Base-by-base conservation (phyloP, 1,140 invertebrate species). In the Octopus sinensis region DNA sequence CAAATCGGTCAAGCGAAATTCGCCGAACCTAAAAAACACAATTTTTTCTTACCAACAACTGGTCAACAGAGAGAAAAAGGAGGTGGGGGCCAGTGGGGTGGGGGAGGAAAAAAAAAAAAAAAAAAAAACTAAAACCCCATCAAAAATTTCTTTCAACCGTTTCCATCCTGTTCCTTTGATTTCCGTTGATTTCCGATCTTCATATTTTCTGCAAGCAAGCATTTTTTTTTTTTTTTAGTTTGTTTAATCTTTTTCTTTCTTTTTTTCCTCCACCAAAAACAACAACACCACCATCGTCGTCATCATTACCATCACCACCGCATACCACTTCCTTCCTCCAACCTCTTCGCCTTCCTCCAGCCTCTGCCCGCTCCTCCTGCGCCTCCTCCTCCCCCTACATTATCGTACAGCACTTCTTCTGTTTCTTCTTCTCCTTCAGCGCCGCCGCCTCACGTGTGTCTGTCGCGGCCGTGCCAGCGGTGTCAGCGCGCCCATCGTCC, bases 401-500 rank as follows among this genome's bases (percentile, higher is more conserved):
- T 53, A 88, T 76, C 12, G 76, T 79, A 82, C 87, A 88, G 78
- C 87, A 88, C 81, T 87, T 87, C 79, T 88, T 85, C 71, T 86
- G 83, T 83, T 88, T 86, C 81, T 88, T 88, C 82, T 86, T 88
- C 52, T 88, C 83, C 54, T 85, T 86, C 53, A 83, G 53, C 53
- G 52, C 53, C 43, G 79, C 75, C n/a, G 7, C 81, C 4, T 76
- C 53, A 53, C 62, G 68, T 75, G 53, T n/a, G n/a, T n/a, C n/a
- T n/a, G n/a, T n/a, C n/a, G n/a, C n/a, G n/a, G n/a, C 54, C n/a
- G 76, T 73, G 13, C 81, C 82, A 79, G 79, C 81, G 53, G 56
- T 30, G 53, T 68, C 53, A 10, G 68, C 68, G 51, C 62, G 81
- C 10, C 76, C 81, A 76, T 84, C 81, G 62, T 54, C 77, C 23